These are phyloP conservation scores for Brachynemurus nebulosus DNA, from an alignment of 2,888 invertebrate species.

Conservation along the genomic window DNA sequence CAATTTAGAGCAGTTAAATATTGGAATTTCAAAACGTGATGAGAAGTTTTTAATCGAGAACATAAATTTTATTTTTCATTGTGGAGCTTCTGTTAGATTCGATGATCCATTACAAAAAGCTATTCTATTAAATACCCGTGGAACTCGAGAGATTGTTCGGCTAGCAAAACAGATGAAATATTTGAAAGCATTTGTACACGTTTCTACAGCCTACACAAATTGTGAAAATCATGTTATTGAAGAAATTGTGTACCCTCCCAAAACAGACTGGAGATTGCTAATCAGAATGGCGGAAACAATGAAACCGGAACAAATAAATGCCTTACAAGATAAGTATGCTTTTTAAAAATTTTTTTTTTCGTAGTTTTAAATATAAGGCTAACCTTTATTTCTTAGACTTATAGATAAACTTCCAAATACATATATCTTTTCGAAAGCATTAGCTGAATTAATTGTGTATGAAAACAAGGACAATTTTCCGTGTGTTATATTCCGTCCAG, in stretches of 20 bases:
- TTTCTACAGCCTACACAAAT: constrained; percentile 81
- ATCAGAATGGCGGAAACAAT: constrained; percentile 46
- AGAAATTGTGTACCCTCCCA: constrained; percentile 59
- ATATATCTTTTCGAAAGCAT: constrained; percentile 1
- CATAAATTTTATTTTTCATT: constrained; percentile 43
- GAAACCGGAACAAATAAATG: constrained; percentile 39
- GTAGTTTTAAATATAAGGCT: neutral
- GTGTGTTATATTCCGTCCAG: neutral
- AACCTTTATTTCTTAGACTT: neutral
- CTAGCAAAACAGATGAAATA: constrained; percentile 42
- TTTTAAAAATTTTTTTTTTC: neutral
- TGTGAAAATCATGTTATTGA: constrained; percentile 57
- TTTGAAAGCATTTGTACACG: constrained; percentile 55
- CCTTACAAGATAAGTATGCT: constrained; percentile 13
- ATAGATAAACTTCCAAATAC: neutral
- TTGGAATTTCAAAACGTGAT: constrained; percentile 15
- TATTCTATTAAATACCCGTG: constrained; percentile 46
- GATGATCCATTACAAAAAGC: constrained; percentile 60
- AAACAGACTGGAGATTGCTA: constrained; percentile 52
- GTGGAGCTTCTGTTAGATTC: constrained; percentile 72
- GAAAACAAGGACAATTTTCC: neutral
- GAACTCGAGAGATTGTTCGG: constrained; percentile 47
- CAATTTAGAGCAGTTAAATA: constrained; percentile 13
- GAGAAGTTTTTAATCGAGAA: constrained; percentile 14
- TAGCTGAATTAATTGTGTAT: neutral